These are phyloP conservation scores for Phalloptychus januarius DNA, from an alignment of 2,797 vertebrate species.

Conservation along the genomic window DNA sequence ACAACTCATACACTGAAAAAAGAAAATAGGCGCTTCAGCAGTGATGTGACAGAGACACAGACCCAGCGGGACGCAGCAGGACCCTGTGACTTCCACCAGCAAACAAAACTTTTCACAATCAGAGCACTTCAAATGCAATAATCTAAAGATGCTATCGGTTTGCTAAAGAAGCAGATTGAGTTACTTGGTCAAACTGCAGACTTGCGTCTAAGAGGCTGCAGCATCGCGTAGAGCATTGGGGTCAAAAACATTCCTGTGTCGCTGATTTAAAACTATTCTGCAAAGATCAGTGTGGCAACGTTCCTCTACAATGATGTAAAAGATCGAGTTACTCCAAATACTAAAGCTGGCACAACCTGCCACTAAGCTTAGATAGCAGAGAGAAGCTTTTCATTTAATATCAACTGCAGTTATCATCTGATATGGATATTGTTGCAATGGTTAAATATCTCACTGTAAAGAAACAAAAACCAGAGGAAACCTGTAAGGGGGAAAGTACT, in stretches of 20 bases:
- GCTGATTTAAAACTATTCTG: neutral
- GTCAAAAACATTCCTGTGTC: neutral
- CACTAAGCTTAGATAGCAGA: neutral
- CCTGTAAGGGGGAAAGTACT: neutral
- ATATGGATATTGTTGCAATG: neutral
- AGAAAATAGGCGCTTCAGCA: too few species aligned
- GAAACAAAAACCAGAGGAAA: neutral
- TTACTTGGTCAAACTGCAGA: neutral
- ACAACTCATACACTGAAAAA: neutral
- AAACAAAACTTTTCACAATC: neutral
- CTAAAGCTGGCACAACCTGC: neutral
- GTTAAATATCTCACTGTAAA: neutral
- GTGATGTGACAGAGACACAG: neutral
- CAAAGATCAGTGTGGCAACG: neutral
- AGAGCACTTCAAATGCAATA: neutral
- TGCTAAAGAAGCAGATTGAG: neutral
- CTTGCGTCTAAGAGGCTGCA: neutral
- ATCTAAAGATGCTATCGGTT: too few species aligned
- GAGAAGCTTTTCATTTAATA: neutral
- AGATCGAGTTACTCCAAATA: neutral
- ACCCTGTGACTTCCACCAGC: neutral
- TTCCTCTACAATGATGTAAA: neutral
- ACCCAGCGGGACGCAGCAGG: neutral
- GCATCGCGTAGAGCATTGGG: neutral
- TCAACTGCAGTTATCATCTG: neutral